These are phyloP conservation scores for Urechis unicinctus DNA, from an alignment of 2,888 invertebrate genomes.

Conservation along the genomic window DNA sequence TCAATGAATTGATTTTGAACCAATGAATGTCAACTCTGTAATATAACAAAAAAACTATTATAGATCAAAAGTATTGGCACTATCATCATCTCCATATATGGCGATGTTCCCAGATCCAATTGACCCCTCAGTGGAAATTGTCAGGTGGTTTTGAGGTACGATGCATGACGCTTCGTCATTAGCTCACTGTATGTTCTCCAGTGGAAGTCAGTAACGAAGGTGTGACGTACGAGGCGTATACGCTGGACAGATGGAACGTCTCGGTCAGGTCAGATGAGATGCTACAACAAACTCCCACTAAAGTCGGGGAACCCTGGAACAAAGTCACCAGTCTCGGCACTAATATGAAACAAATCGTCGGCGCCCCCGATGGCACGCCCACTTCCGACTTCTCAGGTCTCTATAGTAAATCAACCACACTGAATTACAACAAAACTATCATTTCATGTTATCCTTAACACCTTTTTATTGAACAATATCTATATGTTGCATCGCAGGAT, in stretches of 20 bases:
- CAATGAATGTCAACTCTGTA: no score
- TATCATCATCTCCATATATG: no score
- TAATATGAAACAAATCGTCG: constrained; percentile 31
- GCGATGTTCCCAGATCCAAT: no score
- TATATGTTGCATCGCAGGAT: constrained; percentile 23
- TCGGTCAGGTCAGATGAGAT: constrained; percentile 26
- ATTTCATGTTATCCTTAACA: no score
- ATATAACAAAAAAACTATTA: no score
- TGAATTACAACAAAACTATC: no score
- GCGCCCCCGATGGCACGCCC: constrained; percentile 34
- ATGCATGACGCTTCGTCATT: no score
- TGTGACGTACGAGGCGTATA: constrained; percentile 28
- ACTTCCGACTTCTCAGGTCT: constrained; percentile 27
- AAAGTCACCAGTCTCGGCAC: constrained; percentile 29
- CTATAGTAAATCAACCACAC: no score
- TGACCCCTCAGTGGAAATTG: no score
- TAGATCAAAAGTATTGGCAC: no score
- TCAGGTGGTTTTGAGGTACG: no score
- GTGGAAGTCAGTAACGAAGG: constrained; percentile 24
- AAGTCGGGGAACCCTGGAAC: constrained; percentile 28
- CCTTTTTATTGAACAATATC: not conserved
- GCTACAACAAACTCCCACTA: constrained; percentile 29
- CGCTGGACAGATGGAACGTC: constrained; percentile 30
- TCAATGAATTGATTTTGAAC: no score
- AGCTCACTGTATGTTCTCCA: constrained; percentile 9